phyloP scores from a whole-genome alignment of 2,797 vertebrate species.

The Lutjanus argentimaculatus region DNA sequence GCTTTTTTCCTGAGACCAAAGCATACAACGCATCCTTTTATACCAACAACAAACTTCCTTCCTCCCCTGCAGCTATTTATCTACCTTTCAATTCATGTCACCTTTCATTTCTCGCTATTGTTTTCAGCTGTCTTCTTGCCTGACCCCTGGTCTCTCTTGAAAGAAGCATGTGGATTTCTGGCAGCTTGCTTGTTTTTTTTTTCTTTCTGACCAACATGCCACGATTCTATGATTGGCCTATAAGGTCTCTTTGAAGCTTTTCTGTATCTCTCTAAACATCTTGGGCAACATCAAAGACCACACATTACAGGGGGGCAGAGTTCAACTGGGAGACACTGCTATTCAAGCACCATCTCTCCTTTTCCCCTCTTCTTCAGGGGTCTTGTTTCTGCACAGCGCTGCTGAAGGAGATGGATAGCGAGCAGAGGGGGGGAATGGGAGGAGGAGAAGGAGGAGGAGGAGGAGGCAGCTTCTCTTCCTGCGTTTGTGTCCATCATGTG shows the following conservation, averaged over 20 bases:
- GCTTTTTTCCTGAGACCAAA: conserved; percentile 67
- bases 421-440: neutral
- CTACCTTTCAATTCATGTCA: conserved; percentile 81
- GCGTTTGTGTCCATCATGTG: conserved; percentile 85
- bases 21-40: conserved; percentile 64
- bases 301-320: conserved; percentile 59
- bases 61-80: conserved; percentile 83
- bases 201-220: conserved; percentile 49
- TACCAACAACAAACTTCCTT: conserved; percentile 77
- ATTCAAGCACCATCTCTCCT: conserved; percentile 43
- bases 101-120: conserved; percentile 81
- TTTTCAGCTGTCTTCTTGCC: conserved; percentile 76
- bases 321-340: conserved; percentile 55
- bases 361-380: conserved; percentile 26
- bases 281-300: conserved; percentile 63
- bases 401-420: conserved; percentile 39
- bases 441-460: neutral
- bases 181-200: conserved; percentile 53
- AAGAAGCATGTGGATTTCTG: conserved; percentile 80
- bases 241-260: conserved; percentile 66
- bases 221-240: conserved; percentile 45
- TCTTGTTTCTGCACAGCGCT: conserved; percentile 29
- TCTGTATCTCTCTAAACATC: conserved; percentile 55
- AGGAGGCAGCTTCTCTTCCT: conserved; percentile 55
- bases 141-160: conserved; percentile 71